phyloP scores from a whole-genome alignment of 2,113 vertebrate species.

The Pagrus major region DNA sequence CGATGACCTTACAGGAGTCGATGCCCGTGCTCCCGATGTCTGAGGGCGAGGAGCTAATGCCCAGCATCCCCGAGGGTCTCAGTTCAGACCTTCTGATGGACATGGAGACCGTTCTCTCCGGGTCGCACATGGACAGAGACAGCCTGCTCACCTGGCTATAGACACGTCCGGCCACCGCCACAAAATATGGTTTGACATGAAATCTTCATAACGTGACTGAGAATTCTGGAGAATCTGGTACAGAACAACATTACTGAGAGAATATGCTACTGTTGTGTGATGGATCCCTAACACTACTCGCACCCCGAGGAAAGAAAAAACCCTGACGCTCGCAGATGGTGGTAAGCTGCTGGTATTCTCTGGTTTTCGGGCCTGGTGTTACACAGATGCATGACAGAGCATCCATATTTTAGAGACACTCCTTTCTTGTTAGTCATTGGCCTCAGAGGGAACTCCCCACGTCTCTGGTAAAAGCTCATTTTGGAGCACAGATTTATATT shows the following conservation, averaged over 20 bases:
- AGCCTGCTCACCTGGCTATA: conserved; percentile 98
- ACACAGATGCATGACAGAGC: conserved; percentile 27
- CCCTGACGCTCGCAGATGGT: conserved; percentile 35
- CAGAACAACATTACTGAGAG: conserved; percentile 54
- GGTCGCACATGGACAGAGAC: conserved; percentile 97
- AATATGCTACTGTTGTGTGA: conserved; percentile 49
- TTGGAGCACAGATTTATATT: conserved; percentile 28
- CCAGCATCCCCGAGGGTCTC: conserved; percentile 94
- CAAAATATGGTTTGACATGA: conserved; percentile 31
- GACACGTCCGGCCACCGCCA: conserved; percentile 58
- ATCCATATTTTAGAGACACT: conserved; percentile 32
- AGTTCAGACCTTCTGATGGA: conserved; percentile 96
- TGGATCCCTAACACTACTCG: conserved; percentile 57
- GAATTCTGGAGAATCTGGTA: conserved; percentile 67
- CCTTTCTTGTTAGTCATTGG: conserved; percentile 23
- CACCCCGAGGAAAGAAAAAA: conserved; percentile 39
- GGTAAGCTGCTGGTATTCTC: conserved; percentile 66
- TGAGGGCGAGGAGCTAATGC: conserved; percentile 96
- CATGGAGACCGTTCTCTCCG: conserved; percentile 96
- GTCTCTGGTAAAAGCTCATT: conserved; percentile 25
- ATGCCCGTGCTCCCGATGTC: conserved; percentile 94
- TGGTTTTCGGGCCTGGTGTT: conserved; percentile 44
- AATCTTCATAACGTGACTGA: conserved; percentile 52
- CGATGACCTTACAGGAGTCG: conserved; percentile 89
- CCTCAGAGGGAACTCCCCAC: conserved; percentile 8